Percentiles rank a stretch among this genome's conserved stretches.
Conservation (phyloP, 2,888 invertebrate species). For the Tipula helvola region DNA sequence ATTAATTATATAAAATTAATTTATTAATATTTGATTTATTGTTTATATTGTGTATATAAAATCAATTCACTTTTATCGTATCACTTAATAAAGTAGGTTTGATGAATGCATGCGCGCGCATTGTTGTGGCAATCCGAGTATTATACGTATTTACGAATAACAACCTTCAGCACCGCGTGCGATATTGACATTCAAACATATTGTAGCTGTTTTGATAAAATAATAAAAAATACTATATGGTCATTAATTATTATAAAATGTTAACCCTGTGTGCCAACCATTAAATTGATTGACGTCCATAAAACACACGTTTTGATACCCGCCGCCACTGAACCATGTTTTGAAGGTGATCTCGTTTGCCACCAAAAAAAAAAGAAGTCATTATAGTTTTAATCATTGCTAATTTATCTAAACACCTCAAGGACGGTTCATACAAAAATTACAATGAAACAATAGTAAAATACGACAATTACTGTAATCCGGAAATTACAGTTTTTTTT, state of each 20-base stretch:
- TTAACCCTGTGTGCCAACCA: not conserved
- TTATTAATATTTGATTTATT: not conserved
- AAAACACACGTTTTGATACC: not conserved
- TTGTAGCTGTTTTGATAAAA: not conserved
- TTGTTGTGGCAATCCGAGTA: too few relatives aligned
- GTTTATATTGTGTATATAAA: not conserved
- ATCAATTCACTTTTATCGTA: not conserved
- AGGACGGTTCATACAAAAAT: not conserved
- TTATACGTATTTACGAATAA: not conserved
- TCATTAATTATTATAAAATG: not conserved
- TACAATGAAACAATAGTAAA: not conserved
- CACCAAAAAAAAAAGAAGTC: not conserved
- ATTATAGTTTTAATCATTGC: not conserved
- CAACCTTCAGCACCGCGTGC: too few relatives aligned
- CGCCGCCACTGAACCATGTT: not conserved
- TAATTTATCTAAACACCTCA: not conserved
- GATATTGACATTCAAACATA: not conserved
- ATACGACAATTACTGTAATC: constrained; percentile 4
- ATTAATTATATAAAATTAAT: not conserved
- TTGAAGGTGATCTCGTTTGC: not conserved
- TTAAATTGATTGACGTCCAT: not conserved
- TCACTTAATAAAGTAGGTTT: not conserved
- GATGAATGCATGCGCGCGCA: not conserved
- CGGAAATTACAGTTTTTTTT: not conserved
- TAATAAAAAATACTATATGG: not conserved